phyloP scores from a whole-genome alignment of 2,888 invertebrate genomes.

The Volucella inanis region DNA sequence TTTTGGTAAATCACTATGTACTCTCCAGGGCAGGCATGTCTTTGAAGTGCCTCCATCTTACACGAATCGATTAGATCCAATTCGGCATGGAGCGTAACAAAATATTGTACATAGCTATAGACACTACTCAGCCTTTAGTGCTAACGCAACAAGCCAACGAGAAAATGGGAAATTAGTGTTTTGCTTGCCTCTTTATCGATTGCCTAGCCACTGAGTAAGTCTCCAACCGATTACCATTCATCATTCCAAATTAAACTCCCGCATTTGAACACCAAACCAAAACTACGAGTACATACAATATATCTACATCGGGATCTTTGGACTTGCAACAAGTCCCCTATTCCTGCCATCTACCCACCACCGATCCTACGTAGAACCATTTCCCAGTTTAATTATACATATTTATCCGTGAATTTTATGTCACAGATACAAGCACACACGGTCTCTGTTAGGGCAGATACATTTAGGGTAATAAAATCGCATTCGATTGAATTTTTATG shows the following conservation, averaged over 20 bases:
- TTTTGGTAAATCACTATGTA: constrained; percentile 9
- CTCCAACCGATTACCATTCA: constrained; percentile 40
- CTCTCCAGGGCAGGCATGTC: not conserved
- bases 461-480: constrained; percentile 3
- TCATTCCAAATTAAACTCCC: not conserved
- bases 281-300: no score
- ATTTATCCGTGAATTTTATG: constrained; percentile 43
- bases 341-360: no score
- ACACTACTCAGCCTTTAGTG: no score
- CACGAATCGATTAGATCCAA: not conserved
- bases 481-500: constrained; percentile 30
- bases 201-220: constrained; percentile 8
- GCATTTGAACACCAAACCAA: no score
- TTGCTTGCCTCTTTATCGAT: not conserved
- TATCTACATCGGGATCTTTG: not conserved
- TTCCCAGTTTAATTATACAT: constrained; percentile 26
- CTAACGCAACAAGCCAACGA: no score
- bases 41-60: not conserved
- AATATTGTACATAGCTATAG: no score
- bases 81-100: not conserved
- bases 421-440: constrained; percentile 32
- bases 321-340: not conserved
- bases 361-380: not conserved
- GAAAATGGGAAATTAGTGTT: not conserved
- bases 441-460: not conserved